Conservation (phyloP, 2,888 invertebrate genomes). For the Baccha elongata region DNA sequence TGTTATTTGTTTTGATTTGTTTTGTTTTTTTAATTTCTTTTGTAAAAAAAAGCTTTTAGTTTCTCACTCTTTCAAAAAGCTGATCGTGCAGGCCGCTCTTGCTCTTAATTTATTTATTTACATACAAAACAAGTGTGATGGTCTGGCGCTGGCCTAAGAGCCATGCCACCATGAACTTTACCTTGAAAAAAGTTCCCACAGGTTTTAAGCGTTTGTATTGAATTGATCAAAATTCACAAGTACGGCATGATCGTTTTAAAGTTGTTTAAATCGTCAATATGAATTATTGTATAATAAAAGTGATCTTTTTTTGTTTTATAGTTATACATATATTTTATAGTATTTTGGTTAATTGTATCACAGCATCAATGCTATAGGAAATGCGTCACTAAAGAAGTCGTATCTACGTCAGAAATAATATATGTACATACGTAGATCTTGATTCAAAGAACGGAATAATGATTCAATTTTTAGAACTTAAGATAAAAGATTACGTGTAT, state of each 20-base stretch:
- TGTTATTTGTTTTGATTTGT: background rate
- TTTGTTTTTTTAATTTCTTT: no score
- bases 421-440: background rate
- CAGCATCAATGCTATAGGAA: background rate
- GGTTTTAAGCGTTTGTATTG: constrained; percentile 7
- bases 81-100: background rate
- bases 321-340: background rate
- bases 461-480: constrained; percentile 1
- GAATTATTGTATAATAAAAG: background rate
- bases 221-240: background rate
- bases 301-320: background rate
- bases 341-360: background rate
- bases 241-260: background rate
- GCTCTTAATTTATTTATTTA: constrained; percentile 1
- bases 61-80: background rate
- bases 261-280: no score
- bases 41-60: background rate
- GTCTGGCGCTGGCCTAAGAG: constrained; percentile 10
- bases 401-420: background rate
- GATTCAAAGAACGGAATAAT: background rate
- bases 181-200: constrained; percentile 54
- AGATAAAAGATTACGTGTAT: background rate
- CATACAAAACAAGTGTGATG: constrained; percentile 39
- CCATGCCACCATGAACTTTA: constrained; percentile 67
- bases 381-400: background rate